Evolutionary conservation across 2,113 vertebrate genomes (phyloP).

Genomic region (Polyodon spathula): DNA sequence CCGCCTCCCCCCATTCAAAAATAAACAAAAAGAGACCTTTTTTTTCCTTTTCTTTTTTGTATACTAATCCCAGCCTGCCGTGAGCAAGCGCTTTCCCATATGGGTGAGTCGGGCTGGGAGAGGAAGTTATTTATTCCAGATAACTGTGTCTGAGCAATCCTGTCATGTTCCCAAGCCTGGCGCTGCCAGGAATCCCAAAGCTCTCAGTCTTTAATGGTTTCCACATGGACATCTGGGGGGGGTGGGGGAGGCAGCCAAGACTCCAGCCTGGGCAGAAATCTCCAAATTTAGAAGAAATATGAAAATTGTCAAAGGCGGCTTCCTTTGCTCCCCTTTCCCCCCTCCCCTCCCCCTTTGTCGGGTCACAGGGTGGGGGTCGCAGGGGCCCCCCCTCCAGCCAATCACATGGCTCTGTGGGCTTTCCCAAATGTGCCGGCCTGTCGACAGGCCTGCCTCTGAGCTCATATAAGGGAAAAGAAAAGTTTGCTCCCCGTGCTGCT

Average conservation of each 20-base stretch:
- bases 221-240: slow-evolving; percentile 73
- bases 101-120: slow-evolving; percentile 21
- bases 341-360: slow-evolving; percentile 26
- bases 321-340: slow-evolving; percentile 50
- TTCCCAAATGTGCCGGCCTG: slow-evolving; percentile 52
- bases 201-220: slow-evolving; percentile 68
- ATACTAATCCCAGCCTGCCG: slow-evolving; percentile 19
- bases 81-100: slow-evolving; percentile 32
- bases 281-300: slow-evolving; percentile 99
- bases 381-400: slow-evolving; percentile 52
- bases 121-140: slow-evolving; percentile 58
- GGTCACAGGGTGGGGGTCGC: slow-evolving; percentile 60
- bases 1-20: not conserved
- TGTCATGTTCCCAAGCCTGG: slow-evolving; percentile 61
- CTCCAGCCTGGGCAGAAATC: slow-evolving; percentile 79
- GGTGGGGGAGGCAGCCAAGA: slow-evolving; percentile 61
- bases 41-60: slow-evolving; percentile 7
- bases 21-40: too few species aligned
- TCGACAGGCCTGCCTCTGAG: slow-evolving; percentile 55
- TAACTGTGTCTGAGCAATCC: slow-evolving; percentile 46
- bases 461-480: slow-evolving; percentile 92
- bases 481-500: slow-evolving; percentile 34
- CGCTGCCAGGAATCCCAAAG: slow-evolving; percentile 39
- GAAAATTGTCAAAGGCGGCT: slow-evolving; percentile 80
- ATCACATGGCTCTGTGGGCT: slow-evolving; percentile 53